These are phyloP conservation scores for Trichopria drosophilae DNA, from an alignment of 2,888 invertebrate genomes.

Conservation along the genomic window DNA sequence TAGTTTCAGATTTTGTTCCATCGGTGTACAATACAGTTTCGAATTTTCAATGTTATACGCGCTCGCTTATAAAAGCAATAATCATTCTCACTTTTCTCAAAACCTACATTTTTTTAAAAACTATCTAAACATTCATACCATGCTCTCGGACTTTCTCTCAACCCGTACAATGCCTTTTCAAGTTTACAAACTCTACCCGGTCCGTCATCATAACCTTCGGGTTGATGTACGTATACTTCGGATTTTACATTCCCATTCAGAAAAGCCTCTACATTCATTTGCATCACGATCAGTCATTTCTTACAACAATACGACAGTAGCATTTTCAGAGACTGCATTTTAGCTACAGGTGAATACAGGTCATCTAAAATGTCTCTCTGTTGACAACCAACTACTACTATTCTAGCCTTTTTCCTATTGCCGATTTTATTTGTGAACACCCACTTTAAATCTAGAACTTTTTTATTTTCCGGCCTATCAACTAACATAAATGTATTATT, in stretches of 20 bases:
- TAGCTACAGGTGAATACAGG: constrained; percentile 30
- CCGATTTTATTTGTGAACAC: constrained; percentile 13
- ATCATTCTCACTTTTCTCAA: constrained; percentile 3
- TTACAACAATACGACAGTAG: constrained; percentile 25
- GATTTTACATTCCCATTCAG: constrained; percentile 3
- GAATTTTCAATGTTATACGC: constrained; percentile 39
- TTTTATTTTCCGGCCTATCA: constrained; percentile 17
- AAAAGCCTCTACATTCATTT: too few relatives aligned
- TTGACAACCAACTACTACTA: constrained; percentile 32
- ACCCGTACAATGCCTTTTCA: too few relatives aligned
- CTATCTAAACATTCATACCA: constrained; percentile 9
- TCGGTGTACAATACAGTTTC: constrained; percentile 41
- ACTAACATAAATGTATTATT: constrained; percentile 32
- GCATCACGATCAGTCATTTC: too few relatives aligned
- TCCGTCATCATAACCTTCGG: constrained; percentile 8
- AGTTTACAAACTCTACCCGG: constrained; percentile 8
- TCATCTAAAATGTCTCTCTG: constrained; percentile 29
- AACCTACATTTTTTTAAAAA: constrained; percentile 1
- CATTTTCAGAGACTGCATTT: constrained; percentile 28
- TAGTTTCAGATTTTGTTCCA: constrained; percentile 42
- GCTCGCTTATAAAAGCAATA: constrained; percentile 12
- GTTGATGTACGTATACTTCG: constrained; percentile 8
- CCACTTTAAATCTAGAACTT: constrained; percentile 32
- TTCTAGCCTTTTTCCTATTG: constrained; percentile 26
- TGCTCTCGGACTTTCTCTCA: constrained; percentile 2